Conservation (phyloP, 2,113 vertebrate genomes). For the Thunnus maccoyii region DNA sequence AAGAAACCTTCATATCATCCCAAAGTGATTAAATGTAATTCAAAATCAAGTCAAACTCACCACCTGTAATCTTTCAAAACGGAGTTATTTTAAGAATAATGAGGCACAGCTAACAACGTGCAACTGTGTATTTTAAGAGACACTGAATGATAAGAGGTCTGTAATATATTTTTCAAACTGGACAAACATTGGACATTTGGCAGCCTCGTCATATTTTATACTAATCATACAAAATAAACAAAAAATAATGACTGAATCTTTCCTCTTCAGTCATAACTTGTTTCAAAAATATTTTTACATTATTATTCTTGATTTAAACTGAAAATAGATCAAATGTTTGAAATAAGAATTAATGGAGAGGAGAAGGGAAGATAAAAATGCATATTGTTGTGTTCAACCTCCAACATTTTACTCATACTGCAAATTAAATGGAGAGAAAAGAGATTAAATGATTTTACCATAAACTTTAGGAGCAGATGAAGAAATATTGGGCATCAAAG, state of each 20-base stretch:
- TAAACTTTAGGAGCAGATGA: fast-evolving
- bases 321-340: background rate
- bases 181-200: background rate
- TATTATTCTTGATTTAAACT: background rate
- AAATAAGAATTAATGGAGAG: background rate
- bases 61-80: background rate
- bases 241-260: background rate
- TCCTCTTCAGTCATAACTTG: background rate
- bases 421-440: background rate
- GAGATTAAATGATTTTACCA: constrained; percentile 55
- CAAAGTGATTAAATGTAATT: background rate
- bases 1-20: background rate
- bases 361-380: no score
- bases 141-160: background rate
- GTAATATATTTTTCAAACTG: background rate
- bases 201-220: background rate
- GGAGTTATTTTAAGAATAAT: background rate
- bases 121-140: background rate
- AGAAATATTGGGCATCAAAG: constrained; percentile 7
- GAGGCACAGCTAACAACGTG: background rate
- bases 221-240: background rate
- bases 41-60: background rate
- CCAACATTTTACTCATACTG: background rate
- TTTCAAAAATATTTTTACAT: background rate
- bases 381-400: background rate